Base-by-base conservation (phyloP, 1,140 invertebrate species). In the Penaeus indicus region DNA sequence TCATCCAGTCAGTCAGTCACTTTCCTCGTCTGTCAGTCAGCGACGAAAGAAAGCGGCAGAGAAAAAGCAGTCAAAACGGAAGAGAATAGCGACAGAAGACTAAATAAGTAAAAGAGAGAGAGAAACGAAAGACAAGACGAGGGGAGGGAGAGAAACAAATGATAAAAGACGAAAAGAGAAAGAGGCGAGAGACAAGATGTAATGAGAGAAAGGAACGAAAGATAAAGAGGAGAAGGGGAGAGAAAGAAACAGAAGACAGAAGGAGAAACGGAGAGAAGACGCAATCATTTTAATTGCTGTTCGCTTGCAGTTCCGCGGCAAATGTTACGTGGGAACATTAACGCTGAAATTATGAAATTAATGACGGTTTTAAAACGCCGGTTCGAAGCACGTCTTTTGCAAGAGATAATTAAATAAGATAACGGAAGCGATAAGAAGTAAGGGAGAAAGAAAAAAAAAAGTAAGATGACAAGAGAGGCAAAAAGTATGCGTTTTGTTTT, bases 261-360 rank as follows among this genome's bases (percentile, higher is more conserved):
- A 47, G 42, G 38, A 54, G 77, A 79, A n/a, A 79, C 38, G 18
- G 77, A 77, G 16, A 25, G 61, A 25, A 80, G n/a, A 80, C 60
- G 47, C 47, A 60, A 54, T 47, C 25, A 10, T 54, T 54, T 79
- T 79, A 0, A 54, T 42, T 79, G 60, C 60, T 82, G 54, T 54
- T 54, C 0, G 11, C 54, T 54, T 54, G 54, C 54, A 54, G 54
- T 54, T 16, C 1, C 54, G 1, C 54, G 54, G 11, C 54, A 54
- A 54, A 16, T 13, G 54, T 54, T 54, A 54, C 54, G 54, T 16
- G 54, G 54, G 54, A 54, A 54, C 54, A 54, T 54, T 54, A 54
- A 8, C 54, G 11, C 54, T 11, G 54, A 2, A 54, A 54, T 54
- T 54, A 54, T 54, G 54, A 54, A 54, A 54, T 54, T 7, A 16